Conservation (phyloP, 2,888 invertebrate genomes). For the Drosophila sordidapex region DNA sequence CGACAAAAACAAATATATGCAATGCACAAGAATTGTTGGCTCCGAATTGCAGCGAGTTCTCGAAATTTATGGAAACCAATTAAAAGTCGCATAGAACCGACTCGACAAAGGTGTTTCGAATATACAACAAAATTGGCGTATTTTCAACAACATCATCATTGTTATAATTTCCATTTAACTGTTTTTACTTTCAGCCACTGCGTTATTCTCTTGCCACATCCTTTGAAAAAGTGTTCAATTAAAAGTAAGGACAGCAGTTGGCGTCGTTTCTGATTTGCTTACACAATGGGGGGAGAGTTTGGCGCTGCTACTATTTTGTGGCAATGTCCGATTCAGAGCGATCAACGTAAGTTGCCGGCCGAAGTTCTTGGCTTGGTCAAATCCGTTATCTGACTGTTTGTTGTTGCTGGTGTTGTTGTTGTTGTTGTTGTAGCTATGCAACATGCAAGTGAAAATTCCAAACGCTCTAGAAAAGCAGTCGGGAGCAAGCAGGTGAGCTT, state of each 20-base stretch:
- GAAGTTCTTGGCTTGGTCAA: slow-evolving; percentile 1
- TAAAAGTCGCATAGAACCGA: slow-evolving; percentile 6
- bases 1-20: background rate
- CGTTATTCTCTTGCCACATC: slow-evolving; percentile 4
- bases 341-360: slow-evolving; percentile 13
- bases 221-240: slow-evolving; percentile 41
- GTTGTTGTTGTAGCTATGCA: slow-evolving; percentile 19
- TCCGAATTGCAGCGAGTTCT: background rate
- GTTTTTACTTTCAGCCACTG: slow-evolving; percentile 12
- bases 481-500: slow-evolving; percentile 4
- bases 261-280: slow-evolving; percentile 41
- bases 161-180: slow-evolving; percentile 50
- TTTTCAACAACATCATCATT: slow-evolving; percentile 3
- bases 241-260: slow-evolving; percentile 26
- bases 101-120: slow-evolving; percentile 7
- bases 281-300: slow-evolving; percentile 2
- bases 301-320: slow-evolving; percentile 20
- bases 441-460: slow-evolving; percentile 55
- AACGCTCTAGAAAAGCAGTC: slow-evolving; percentile 1
- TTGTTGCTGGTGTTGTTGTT: slow-evolving; percentile 8
- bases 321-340: slow-evolving; percentile 40
- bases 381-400: slow-evolving; percentile 3
- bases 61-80: slow-evolving; percentile 24
- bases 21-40: background rate
- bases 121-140: slow-evolving; percentile 45